Evolutionary conservation across 2,888 invertebrate species (phyloP).

Genomic region (Neoitamus cyanurus): DNA sequence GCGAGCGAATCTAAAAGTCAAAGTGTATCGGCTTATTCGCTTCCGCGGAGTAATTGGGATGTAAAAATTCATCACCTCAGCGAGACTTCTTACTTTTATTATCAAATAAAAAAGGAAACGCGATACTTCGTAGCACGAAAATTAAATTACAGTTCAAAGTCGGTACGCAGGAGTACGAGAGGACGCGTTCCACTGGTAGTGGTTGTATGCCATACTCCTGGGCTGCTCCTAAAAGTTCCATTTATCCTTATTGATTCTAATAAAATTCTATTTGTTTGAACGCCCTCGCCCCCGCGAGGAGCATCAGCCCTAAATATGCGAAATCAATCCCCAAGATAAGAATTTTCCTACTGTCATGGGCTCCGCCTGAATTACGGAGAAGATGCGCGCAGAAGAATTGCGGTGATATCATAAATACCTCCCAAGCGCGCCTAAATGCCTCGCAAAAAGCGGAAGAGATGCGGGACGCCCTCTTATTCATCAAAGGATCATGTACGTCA

Average conservation of each 20-base stretch:
- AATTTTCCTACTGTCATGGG: neutral
- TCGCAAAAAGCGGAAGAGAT: neutral
- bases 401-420: constrained; percentile 23
- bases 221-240: constrained; percentile 18
- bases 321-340: constrained; percentile 27
- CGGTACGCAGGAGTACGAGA: neutral
- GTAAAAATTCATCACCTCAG: constrained; percentile 5
- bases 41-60: neutral
- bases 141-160: constrained; percentile 32
- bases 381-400: constrained; percentile 8
- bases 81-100: constrained; percentile 10
- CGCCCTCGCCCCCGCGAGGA: neutral
- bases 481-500: constrained; percentile 27
- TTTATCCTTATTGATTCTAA: constrained; percentile 35
- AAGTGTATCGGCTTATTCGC: neutral
- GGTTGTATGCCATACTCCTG: neutral
- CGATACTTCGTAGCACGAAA: neutral
- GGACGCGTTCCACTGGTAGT: neutral
- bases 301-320: constrained; percentile 15
- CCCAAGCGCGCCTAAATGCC: neutral
- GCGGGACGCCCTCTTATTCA: neutral
- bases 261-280: constrained; percentile 37
- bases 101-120: constrained; percentile 8
- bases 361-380: neutral
- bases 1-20: neutral